Conservation (phyloP, 2,888 invertebrate genomes). For the Epirrhoe tristata region DNA sequence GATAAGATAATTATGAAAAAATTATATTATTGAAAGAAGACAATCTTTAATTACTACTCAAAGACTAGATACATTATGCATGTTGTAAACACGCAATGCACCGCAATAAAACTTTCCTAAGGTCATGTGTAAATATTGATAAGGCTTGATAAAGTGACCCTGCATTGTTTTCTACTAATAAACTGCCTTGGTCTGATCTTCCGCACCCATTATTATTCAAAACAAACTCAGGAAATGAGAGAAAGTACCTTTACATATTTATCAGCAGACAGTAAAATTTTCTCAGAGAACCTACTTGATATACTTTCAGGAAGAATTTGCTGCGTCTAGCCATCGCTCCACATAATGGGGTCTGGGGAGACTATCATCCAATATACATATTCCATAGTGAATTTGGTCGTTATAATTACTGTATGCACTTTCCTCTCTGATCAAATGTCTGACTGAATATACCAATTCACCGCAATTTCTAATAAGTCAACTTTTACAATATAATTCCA, state of each 20-base stretch:
- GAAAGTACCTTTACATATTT: not conserved
- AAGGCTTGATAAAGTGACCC: constrained; percentile 67
- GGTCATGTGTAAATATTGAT: constrained; percentile 70
- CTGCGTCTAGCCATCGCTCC: too few relatives aligned
- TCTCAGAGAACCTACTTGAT: too few relatives aligned
- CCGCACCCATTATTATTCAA: constrained; percentile 39
- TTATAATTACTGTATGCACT: not conserved
- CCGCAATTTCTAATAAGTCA: not conserved
- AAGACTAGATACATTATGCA: not conserved
- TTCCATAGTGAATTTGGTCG: too few relatives aligned
- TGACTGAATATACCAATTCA: not conserved
- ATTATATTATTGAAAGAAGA: too few relatives aligned
- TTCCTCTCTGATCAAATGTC: not conserved
- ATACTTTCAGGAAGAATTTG: too few relatives aligned
- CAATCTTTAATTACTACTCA: too few relatives aligned
- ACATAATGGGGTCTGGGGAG: too few relatives aligned
- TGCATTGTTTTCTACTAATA: constrained; percentile 64
- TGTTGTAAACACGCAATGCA: constrained; percentile 32
- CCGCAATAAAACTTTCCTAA: constrained; percentile 59
- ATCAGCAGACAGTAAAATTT: not conserved
- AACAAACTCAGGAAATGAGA: not conserved
- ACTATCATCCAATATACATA: too few relatives aligned
- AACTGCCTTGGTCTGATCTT: constrained; percentile 51
- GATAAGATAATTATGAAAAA: too few relatives aligned
- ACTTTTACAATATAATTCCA: not conserved